A percentile compares a stretch with the other conserved stretches of the same genome.
Evolutionary conservation across 2,888 invertebrate genomes (phyloP).

Genomic region (Oasisia sp.): DNA sequence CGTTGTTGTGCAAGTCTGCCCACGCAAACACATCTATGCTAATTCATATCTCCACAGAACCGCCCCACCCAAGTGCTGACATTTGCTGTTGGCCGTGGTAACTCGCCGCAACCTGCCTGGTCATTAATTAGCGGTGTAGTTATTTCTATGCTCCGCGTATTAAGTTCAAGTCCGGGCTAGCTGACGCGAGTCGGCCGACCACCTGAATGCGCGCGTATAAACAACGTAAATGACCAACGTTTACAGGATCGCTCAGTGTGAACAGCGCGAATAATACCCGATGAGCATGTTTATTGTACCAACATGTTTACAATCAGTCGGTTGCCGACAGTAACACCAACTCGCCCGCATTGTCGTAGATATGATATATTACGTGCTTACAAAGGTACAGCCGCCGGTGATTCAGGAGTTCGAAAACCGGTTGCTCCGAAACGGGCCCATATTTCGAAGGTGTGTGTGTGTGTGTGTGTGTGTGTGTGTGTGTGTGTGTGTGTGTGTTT

Average conservation of each 20-base stretch:
- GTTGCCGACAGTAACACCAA: neutral
- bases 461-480: no score
- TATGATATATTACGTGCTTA: no score
- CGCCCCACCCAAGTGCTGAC: neutral
- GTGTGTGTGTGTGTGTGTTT: no score
- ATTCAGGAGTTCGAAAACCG: no score
- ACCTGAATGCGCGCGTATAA: neutral
- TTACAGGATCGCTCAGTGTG: neutral
- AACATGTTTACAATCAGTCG: neutral
- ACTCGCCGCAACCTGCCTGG: neutral
- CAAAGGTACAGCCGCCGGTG: neutral
- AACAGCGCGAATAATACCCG: neutral
- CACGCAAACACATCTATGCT: neutral
- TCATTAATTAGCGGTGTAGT: neutral
- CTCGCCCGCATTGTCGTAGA: neutral
- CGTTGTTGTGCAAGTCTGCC: neutral
- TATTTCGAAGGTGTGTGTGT: no score
- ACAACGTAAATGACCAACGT: neutral
- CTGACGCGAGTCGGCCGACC: neutral
- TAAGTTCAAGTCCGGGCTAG: neutral
- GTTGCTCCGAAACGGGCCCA: no score
- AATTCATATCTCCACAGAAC: neutral
- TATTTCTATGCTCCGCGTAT: neutral
- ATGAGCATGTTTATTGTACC: neutral
- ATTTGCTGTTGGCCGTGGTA: neutral